Percentiles rank a stretch among this genome's conserved stretches.
These are phyloP conservation scores for Bombus pascuorum DNA, from an alignment of 1,140 invertebrate genomes.

Conservation along the genomic window DNA sequence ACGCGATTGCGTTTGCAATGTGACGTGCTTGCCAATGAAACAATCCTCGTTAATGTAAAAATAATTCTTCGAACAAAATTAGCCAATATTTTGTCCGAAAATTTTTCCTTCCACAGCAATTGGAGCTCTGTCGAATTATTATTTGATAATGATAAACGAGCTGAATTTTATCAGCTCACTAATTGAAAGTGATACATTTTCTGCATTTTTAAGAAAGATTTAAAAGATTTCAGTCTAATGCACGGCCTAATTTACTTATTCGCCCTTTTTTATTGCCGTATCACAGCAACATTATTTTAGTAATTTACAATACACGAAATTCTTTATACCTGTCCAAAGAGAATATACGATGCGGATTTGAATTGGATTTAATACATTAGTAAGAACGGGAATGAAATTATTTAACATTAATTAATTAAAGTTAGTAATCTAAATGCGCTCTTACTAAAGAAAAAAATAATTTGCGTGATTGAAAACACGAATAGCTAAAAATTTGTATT, in stretches of 20 bases:
- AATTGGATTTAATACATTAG: not conserved
- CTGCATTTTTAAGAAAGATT: not conserved
- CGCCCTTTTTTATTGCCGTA: not conserved
- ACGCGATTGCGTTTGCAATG: conserved; percentile 2
- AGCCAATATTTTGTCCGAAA: not conserved
- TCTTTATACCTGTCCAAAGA: too few relatives aligned
- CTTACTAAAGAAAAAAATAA: too few relatives aligned
- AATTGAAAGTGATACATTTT: not conserved
- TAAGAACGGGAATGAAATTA: not conserved
- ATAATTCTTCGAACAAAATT: conserved; percentile 4
- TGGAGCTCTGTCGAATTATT: too few relatives aligned
- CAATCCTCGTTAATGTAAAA: conserved; percentile 16
- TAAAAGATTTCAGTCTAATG: not conserved
- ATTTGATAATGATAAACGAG: not conserved
- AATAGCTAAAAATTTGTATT: not conserved
- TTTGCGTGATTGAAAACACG: too few relatives aligned
- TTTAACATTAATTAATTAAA: too few relatives aligned
- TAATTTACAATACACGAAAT: not conserved
- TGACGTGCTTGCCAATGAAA: not conserved
- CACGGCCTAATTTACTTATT: not conserved
- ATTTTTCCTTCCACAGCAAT: too few relatives aligned
- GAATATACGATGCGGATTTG: not conserved
- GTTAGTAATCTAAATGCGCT: too few relatives aligned
- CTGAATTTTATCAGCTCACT: not conserved
- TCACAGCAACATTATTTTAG: not conserved